These are phyloP conservation scores for Hippotragus niger DNA, from an alignment of 2,113 vertebrate species.

Conservation along the genomic window DNA sequence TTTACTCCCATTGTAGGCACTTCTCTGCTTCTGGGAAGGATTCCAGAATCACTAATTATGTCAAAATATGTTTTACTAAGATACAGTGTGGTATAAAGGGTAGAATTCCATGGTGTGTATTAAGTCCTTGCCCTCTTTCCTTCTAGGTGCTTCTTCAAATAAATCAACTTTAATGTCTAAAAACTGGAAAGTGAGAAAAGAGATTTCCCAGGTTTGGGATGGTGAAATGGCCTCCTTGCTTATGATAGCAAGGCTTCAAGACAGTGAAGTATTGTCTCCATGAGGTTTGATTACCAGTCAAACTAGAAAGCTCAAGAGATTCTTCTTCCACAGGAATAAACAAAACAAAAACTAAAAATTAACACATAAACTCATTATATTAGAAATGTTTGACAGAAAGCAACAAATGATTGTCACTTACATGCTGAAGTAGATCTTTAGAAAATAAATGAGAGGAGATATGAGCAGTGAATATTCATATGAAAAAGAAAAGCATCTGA, in stretches of 20 bases:
- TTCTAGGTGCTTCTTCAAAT: slow-evolving; percentile 68
- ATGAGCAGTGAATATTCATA: not conserved
- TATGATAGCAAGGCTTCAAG: not conserved
- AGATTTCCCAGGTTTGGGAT: not conserved
- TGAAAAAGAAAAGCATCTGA: not conserved
- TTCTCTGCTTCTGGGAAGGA: slow-evolving; percentile 75
- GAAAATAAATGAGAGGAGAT: not conserved
- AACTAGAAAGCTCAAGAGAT: not conserved
- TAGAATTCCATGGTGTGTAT: slow-evolving; percentile 54
- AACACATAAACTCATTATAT: not conserved
- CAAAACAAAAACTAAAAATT: not conserved
- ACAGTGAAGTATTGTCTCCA: not conserved
- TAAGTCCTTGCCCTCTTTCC: slow-evolving; percentile 61
- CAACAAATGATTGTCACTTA: not conserved
- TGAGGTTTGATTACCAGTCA: not conserved
- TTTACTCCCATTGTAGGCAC: not conserved
- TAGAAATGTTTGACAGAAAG: not conserved
- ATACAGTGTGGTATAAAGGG: slow-evolving; percentile 63
- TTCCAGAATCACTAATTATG: slow-evolving; percentile 76
- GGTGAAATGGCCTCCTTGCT: not conserved
- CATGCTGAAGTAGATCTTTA: not conserved
- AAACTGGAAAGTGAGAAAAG: not conserved
- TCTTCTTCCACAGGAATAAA: not conserved
- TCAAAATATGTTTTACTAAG: slow-evolving; percentile 77
- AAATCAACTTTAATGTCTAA: slow-evolving; percentile 61